Base-by-base conservation (phyloP, 2,113 vertebrate species). In the Myrmophylax atrothorax region DNA sequence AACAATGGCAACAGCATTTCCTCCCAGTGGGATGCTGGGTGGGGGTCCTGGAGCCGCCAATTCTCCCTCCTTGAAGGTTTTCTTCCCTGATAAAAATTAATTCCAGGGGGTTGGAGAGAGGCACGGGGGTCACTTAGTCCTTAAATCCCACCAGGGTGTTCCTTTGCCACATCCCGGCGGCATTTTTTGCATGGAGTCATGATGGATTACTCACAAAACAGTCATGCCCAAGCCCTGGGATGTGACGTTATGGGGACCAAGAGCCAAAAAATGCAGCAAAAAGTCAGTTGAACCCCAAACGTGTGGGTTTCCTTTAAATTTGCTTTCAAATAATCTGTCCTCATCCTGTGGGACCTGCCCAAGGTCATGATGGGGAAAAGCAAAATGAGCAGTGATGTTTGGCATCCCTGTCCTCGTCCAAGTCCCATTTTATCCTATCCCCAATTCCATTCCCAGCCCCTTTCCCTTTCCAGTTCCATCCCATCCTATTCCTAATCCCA, bases 131-230 rank as follows among this genome's bases (percentile, higher is more conserved):
- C 7, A 0, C 55, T 78, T 47, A 1, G 4, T 19, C 55, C 64
- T 56, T 38, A 25, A 42, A 68, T 55, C 69, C 59, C 38, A 4
- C 22, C 10, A 7, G 47, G 33, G 16, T 18, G 1, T 19, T 82
- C 38, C 47, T 70, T 58, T 1, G 1, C 42, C 1, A 2, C 40
- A 17, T 66, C 62, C 42, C 0, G 0, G 5, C 0, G 6, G 18
- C 0, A 0, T 29, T 31, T 14, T 63, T 44, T 44, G 10, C 14
- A 0, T 0, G 3, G n/a, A 47, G n/a, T 56, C 0, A 0, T 2
- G 38, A 35, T 8, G 56, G 75, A 40, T 33, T 53, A 28, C 47
- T 46, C 60, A 52, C 3, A 19, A 9, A 63, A 62, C 16, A 14
- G 12, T 33, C 29, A 1, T 0, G 0, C 13, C 42, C 1, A 3